Conservation (phyloP, 2,888 invertebrate genomes). For the Drosophila leonis region DNA sequence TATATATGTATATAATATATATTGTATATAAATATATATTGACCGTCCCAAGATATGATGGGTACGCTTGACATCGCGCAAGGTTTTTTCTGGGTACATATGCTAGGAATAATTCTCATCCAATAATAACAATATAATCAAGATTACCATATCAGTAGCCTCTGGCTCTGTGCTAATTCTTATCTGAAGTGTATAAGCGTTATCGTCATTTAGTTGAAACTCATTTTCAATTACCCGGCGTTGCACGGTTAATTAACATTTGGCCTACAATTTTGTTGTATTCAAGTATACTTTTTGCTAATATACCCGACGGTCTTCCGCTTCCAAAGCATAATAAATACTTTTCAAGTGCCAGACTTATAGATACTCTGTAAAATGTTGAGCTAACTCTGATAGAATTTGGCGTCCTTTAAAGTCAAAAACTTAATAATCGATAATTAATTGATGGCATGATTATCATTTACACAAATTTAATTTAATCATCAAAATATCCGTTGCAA, state of each 20-base stretch:
- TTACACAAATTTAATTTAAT: background rate
- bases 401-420: too few species aligned
- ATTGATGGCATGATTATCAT: background rate
- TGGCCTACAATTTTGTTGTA: background rate
- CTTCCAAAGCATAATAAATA: too few species aligned
- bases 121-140: conserved; percentile 1
- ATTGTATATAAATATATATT: too few species aligned
- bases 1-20: too few species aligned
- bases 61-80: background rate
- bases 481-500: background rate
- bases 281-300: background rate
- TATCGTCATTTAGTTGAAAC: conserved; percentile 3
- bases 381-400: too few species aligned
- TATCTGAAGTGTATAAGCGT: background rate
- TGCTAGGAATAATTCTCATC: background rate
- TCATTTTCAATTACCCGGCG: too few species aligned
- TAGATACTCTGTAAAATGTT: background rate
- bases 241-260: background rate
- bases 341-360: background rate
- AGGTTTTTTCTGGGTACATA: background rate
- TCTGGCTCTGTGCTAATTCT: background rate
- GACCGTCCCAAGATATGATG: background rate
- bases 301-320: background rate
- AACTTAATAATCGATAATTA: background rate
- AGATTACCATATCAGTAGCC: conserved; percentile 7